phyloP scores from a whole-genome alignment of 2,888 invertebrate genomes.

The Limnephilus auricula region DNA sequence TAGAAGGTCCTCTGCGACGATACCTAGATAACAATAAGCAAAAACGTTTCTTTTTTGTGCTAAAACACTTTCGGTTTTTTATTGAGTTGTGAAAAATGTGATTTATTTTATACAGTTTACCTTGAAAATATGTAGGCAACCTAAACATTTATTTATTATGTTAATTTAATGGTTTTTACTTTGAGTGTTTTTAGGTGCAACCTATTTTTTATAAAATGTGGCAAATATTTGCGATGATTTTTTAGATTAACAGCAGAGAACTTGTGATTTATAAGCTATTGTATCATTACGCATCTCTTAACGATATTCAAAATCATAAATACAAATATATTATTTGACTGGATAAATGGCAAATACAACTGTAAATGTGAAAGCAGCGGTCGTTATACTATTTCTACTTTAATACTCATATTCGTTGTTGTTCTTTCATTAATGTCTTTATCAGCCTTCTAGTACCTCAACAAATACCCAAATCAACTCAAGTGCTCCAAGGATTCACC shows the following conservation, averaged over 20 bases:
- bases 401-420: neutral
- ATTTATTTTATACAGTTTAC: neutral
- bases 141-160: neutral
- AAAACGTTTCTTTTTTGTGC: neutral
- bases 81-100: neutral
- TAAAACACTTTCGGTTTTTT: neutral
- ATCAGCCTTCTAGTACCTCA: neutral
- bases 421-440: neutral
- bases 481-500: neutral
- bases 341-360: neutral
- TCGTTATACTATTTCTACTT: too few relatives aligned
- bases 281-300: neutral
- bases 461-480: neutral
- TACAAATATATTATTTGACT: neutral
- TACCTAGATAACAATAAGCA: neutral
- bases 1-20: neutral
- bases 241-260: neutral
- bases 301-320: too few relatives aligned
- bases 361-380: too few relatives aligned
- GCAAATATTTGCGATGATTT: neutral
- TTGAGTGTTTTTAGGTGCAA: neutral
- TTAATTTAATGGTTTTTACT: neutral
- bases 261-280: neutral
- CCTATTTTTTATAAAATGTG: neutral
- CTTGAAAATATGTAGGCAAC: neutral